Conservation (phyloP, 2,888 invertebrate species). For the Deilephila porcellus region DNA sequence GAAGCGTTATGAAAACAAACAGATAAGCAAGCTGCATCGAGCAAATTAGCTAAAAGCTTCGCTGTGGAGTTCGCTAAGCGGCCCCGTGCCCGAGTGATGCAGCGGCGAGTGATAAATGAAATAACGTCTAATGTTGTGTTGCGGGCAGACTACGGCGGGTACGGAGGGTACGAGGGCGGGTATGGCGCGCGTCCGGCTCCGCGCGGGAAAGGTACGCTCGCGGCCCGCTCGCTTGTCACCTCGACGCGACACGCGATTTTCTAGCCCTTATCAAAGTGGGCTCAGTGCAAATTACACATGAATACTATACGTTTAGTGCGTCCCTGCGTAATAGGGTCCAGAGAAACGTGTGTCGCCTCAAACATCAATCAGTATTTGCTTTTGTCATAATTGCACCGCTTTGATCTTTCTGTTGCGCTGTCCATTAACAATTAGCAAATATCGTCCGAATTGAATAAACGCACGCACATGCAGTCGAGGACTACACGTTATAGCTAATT, state of each 20-base stretch:
- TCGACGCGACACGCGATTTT: constrained; percentile 33
- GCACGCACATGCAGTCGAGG: constrained; percentile 18
- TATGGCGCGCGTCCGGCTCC: constrained; percentile 94
- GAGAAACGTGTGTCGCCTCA: constrained; percentile 21
- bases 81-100: constrained; percentile 28
- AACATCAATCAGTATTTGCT: constrained; percentile 12
- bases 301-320: not conserved
- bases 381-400: constrained; percentile 16
- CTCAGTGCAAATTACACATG: not conserved
- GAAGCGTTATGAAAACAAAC: not conserved
- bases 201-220: constrained; percentile 93
- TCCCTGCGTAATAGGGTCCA: not conserved
- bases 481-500: constrained; percentile 16
- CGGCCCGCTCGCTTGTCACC: constrained; percentile 45
- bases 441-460: constrained; percentile 17
- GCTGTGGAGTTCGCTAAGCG: constrained; percentile 26
- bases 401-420: constrained; percentile 17
- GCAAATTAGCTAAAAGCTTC: not conserved
- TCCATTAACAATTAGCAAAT: not conserved
- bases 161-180: constrained; percentile 95
- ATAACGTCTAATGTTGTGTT: constrained; percentile 80
- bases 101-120: constrained; percentile 56
- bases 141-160: constrained; percentile 93
- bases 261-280: constrained; percentile 20
- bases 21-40: not conserved